Evolutionary conservation across 1,140 invertebrate species (phyloP), one percentile per base, ranked within the genome.

Genomic region (Euura lappo): DNA sequence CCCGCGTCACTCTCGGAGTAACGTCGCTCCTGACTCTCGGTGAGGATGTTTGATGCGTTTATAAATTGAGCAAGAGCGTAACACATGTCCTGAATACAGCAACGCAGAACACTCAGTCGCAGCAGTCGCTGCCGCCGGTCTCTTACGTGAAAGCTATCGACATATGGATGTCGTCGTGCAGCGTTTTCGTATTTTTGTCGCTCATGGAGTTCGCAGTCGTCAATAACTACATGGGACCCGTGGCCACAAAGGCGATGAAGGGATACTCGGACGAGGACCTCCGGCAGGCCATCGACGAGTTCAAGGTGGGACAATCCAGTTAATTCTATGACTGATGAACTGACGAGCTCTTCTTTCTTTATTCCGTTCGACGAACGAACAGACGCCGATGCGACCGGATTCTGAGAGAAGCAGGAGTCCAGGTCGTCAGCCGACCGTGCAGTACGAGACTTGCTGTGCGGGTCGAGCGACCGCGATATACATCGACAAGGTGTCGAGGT

Each of bases 141-240:
- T 96, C 94, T 0, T 96, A 96, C 84, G 95, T 97, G 0, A 97
- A 97, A 86, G 96, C 96, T 0, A 96, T 97, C 72, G 96, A 97
- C 85, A 93, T 97, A 0, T 97, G 95, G 94, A 97, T 97, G 95
- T 96, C 95, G 0, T 96, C 94, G 5, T 97, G 96, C 85, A 96
- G 95, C 28, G 94, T 97, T 28, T 97, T 97, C 83, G 95, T 97
- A 3, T 97, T 97, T 84, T 90, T 96, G n/a, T 96, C 95, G 0
- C 87, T 97, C 1, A 96, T 97, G 91, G 95, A 97, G 87, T 97
- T 96, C 83, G 96, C 95, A 2, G 92, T 97, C 1, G 96, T 97
- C 43, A 97, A 97, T 83, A 95, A 96, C 84, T 96, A 95, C 84
- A 96, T 97, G 94, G 95, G 95, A 0, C 94, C 94, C 0, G 91